A percentile compares a stretch with the other conserved stretches of the same genome.
These are phyloP conservation scores for Casuarius casuarius DNA, from an alignment of 2,113 vertebrate species.

Conservation along the genomic window DNA sequence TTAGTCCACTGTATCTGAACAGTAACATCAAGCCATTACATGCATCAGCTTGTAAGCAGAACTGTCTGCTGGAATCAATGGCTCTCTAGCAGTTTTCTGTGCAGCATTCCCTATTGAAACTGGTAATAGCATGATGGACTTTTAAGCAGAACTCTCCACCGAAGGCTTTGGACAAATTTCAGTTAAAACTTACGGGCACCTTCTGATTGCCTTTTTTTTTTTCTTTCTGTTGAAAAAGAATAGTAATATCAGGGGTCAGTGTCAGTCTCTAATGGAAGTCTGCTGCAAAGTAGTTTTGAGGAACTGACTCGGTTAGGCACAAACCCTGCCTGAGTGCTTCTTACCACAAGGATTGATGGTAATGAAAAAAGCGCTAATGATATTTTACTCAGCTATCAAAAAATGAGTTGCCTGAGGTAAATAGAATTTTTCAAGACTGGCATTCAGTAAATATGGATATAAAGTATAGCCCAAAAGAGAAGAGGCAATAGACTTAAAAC, in stretches of 20 bases:
- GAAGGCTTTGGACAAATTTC: background rate
- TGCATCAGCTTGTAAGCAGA: background rate
- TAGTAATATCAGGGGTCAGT: background rate
- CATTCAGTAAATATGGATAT: constrained; percentile 58
- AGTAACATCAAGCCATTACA: background rate
- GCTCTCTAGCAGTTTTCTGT: background rate
- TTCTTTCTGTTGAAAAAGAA: background rate
- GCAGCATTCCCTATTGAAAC: background rate
- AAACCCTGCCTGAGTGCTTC: constrained; percentile 37
- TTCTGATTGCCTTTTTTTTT: background rate
- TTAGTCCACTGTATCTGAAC: background rate
- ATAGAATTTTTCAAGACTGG: constrained; percentile 50
- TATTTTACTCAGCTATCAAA: constrained; percentile 58
- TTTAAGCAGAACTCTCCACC: background rate
- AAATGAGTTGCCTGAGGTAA: constrained; percentile 60
- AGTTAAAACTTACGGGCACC: background rate
- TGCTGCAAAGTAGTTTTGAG: background rate
- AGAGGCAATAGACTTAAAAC: constrained; percentile 35
- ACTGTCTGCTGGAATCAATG: background rate
- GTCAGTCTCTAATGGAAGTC: background rate
- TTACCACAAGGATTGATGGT: constrained; percentile 54
- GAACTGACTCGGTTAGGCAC: background rate
- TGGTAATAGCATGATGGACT: background rate
- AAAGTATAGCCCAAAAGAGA: constrained; percentile 43
- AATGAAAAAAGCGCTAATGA: constrained; percentile 60